These are phyloP conservation scores for Botrylloides violaceus DNA, from an alignment of 23 tunicate genomes.

Conservation along the genomic window DNA sequence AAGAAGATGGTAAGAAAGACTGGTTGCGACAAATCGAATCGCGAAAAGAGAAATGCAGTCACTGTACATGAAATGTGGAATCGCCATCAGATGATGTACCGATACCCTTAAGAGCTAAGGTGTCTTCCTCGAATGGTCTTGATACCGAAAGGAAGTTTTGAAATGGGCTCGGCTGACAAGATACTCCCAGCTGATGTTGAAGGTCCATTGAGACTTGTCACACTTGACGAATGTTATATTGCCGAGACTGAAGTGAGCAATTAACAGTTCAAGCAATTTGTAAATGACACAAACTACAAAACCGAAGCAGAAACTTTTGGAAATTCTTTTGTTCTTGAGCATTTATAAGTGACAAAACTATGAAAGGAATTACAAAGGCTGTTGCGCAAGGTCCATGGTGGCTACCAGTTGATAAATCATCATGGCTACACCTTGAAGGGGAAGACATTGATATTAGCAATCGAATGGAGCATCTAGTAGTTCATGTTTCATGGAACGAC, in stretches of 20 bases:
- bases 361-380: constrained; percentile 52
- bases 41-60: too few relatives aligned
- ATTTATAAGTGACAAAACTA: constrained; percentile 60
- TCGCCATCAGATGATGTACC: too few relatives aligned
- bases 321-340: constrained; percentile 79
- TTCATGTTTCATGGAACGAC: constrained; percentile 98
- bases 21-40: too few relatives aligned
- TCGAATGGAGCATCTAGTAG: constrained; percentile 85
- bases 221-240: constrained; percentile 59
- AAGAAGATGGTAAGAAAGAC: too few relatives aligned
- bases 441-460: constrained; percentile 44
- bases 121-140: too few relatives aligned
- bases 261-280: constrained; percentile 73
- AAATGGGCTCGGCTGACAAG: constrained; percentile 80
- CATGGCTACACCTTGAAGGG: constrained; percentile 94
- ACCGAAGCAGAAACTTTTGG: constrained; percentile 93
- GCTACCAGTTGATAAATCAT: constrained; percentile 84
- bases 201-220: constrained; percentile 44
- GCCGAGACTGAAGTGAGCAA: constrained; percentile 81
- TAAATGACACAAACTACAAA: constrained; percentile 46
- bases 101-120: too few relatives aligned
- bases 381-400: constrained; percentile 96
- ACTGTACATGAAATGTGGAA: too few relatives aligned
- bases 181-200: constrained; percentile 81
- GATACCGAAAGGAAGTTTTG: constrained; percentile 66